Conservation (phyloP, 2,113 vertebrate genomes). For the Pelodiscus sinensis region DNA sequence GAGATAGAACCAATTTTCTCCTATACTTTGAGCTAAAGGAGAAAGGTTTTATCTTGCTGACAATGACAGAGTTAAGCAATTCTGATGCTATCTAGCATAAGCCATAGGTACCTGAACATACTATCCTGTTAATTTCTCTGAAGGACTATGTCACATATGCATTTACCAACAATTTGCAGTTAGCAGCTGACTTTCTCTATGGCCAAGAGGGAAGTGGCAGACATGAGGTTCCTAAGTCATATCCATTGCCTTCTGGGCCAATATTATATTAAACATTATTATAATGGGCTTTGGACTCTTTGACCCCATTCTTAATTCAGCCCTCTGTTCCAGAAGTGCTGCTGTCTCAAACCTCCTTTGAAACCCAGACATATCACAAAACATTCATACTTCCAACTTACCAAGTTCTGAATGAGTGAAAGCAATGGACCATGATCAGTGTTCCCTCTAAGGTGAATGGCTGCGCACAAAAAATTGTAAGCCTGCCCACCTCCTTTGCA, state of each 20-base stretch:
- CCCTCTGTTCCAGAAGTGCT: neutral
- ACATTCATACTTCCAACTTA: neutral
- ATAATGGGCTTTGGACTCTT: neutral
- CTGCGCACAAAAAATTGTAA: too few relatives aligned
- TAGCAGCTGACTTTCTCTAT: conserved; percentile 68
- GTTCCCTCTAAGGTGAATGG: neutral
- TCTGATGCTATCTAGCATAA: neutral
- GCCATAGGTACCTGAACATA: neutral
- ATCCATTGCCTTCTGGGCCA: conserved; percentile 28
- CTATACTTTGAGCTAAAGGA: neutral
- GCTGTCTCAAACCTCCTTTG: neutral
- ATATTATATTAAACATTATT: conserved; percentile 18
- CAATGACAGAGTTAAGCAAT: neutral
- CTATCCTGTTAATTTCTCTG: neutral
- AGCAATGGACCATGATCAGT: neutral
- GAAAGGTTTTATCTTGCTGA: neutral
- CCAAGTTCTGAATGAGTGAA: neutral
- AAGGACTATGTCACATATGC: neutral
- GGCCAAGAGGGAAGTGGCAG: neutral
- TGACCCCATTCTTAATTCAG: neutral
- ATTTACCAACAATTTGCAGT: neutral
- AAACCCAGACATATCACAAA: neutral
- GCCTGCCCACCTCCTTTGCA: too few relatives aligned
- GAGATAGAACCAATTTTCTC: neutral
- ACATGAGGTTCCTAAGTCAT: neutral